Conservation (phyloP, 2,888 invertebrate species). For the Chymomyza caudatula region DNA sequence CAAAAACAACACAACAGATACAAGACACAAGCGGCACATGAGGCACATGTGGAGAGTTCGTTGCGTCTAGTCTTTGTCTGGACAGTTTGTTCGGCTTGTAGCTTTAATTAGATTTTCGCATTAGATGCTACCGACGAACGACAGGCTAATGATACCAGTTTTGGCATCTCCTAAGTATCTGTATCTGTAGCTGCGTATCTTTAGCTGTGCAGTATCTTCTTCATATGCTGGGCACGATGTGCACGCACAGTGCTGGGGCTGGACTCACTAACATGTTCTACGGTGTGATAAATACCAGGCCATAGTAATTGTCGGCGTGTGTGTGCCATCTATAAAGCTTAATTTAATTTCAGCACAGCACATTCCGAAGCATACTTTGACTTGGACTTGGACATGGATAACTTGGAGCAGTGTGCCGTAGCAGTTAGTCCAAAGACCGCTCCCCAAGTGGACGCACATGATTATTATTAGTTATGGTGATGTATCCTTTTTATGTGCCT, state of each 20-base stretch:
- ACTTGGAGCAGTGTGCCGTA: conserved; percentile 1
- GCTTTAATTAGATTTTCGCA: conserved; percentile 72
- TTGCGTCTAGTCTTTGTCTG: conserved; percentile 38
- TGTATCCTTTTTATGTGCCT: conserved; percentile 49
- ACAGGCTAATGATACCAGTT: conserved; percentile 13
- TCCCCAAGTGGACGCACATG: conserved; percentile 27
- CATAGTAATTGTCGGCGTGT: conserved; percentile 21
- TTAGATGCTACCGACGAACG: conserved; percentile 38
- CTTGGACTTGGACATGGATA: not conserved
- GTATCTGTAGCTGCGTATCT: not conserved
- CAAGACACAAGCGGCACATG: conserved; percentile 34
- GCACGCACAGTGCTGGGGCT: conserved; percentile 10
- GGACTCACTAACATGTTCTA: conserved; percentile 32
- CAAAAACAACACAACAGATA: not conserved
- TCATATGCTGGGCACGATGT: conserved; percentile 58
- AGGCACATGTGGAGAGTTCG: conserved; percentile 45
- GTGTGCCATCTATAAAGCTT: conserved; percentile 68
- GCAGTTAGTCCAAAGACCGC: not conserved
- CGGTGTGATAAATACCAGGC: conserved; percentile 52
- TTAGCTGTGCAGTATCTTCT: not conserved
- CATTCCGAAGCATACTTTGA: conserved; percentile 17
- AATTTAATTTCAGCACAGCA: conserved; percentile 57
- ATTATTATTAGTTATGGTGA: conserved; percentile 71
- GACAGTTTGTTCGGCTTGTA: conserved; percentile 22
- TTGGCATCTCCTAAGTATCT: not conserved